A percentile compares a stretch with the other conserved stretches of the same genome.
phyloP scores from a whole-genome alignment of 2,888 invertebrate species.

The Ctenicera cuprea region DNA sequence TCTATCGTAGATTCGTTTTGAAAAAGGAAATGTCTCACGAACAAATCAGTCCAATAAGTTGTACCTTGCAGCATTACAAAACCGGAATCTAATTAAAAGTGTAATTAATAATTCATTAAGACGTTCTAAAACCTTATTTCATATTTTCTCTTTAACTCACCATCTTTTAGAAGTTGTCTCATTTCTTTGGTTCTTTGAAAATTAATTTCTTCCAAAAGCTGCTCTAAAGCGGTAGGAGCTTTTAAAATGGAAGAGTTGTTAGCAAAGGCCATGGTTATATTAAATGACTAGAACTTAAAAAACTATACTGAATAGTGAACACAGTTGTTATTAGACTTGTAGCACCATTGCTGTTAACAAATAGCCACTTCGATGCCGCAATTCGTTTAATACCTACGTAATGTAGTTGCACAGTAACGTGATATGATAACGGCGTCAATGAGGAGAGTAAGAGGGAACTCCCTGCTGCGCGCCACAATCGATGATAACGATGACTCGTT shows the following conservation, averaged over 20 bases:
- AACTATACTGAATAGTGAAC: slow-evolving; percentile 39
- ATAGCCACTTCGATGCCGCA: background rate
- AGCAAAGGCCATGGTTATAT: slow-evolving; percentile 68
- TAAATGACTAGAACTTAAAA: background rate
- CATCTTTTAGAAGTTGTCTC: slow-evolving; percentile 91
- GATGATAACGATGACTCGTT: slow-evolving; percentile 38
- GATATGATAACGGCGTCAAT: slow-evolving; percentile 11
- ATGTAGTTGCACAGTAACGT: slow-evolving; percentile 4
- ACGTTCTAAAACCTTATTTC: too few species aligned
- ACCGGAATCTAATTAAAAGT: slow-evolving; percentile 82
- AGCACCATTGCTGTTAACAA: slow-evolving; percentile 40
- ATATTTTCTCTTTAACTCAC: slow-evolving; percentile 71
- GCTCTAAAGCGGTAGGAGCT: slow-evolving; percentile 85
- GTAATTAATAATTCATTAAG: slow-evolving; percentile 33
- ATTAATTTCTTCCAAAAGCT: slow-evolving; percentile 92
- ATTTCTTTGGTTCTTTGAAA: slow-evolving; percentile 95
- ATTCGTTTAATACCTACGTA: background rate
- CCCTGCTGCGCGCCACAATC: slow-evolving; percentile 50
- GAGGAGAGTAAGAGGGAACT: slow-evolving; percentile 38
- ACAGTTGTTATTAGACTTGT: slow-evolving; percentile 17
- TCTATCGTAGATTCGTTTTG: slow-evolving; percentile 92
- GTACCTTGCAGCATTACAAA: slow-evolving; percentile 95
- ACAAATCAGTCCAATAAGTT: slow-evolving; percentile 96
- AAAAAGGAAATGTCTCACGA: slow-evolving; percentile 94
- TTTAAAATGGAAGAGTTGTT: slow-evolving; percentile 69